A percentile compares a stretch with the other conserved stretches of the same genome.
Conservation (phyloP, 2,888 invertebrate genomes). For the Machimus atricapillus region DNA sequence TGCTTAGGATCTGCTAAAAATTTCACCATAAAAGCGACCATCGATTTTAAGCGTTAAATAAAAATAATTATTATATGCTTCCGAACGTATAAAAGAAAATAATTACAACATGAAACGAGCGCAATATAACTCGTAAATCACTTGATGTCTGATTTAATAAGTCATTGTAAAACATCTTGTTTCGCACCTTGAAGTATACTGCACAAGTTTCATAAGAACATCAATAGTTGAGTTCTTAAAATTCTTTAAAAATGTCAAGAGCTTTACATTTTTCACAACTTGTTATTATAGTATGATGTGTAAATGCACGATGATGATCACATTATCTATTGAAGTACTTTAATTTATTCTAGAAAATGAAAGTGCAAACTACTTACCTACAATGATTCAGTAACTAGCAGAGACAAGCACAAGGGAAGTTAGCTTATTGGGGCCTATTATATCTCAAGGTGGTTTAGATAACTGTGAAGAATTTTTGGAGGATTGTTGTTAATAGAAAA, state of each 20-base stretch:
- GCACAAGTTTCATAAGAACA: background rate
- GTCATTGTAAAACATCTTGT: background rate
- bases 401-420: background rate
- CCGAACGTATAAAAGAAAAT: background rate
- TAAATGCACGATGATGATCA: background rate
- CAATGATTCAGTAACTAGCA: background rate
- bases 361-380: background rate
- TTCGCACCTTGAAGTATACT: background rate
- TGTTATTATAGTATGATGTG: background rate
- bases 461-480: background rate
- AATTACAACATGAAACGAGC: background rate
- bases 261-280: background rate
- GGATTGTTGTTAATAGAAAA: background rate
- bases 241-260: background rate
- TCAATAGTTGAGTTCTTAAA: background rate
- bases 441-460: background rate
- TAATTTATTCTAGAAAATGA: background rate
- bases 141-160: background rate
- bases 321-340: background rate
- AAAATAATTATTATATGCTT: background rate
- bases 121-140: background rate
- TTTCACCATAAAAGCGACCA: background rate
- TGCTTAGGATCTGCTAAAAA: background rate
- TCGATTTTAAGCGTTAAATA: background rate
- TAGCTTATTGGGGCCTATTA: background rate